phyloP scores from a whole-genome alignment of 2,113 vertebrate genomes.

The Zapornia atra region DNA sequence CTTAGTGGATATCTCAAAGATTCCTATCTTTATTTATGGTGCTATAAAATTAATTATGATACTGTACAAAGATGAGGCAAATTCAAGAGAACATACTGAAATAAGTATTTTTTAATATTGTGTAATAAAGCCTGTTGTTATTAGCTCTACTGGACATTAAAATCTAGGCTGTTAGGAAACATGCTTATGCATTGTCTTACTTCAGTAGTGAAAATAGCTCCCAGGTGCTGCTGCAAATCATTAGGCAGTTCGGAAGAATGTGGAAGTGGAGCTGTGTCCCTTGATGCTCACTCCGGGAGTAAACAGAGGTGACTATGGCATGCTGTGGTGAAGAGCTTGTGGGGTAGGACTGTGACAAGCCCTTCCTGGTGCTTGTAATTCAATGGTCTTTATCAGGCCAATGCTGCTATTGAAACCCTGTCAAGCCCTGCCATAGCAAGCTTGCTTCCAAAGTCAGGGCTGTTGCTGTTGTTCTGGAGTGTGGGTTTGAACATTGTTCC shows the following conservation, averaged over 20 bases:
- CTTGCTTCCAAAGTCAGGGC: background rate
- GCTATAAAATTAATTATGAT: background rate
- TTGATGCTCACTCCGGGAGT: background rate
- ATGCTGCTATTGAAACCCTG: rapidly evolving
- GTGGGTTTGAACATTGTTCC: background rate
- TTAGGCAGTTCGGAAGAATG: background rate
- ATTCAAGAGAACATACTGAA: background rate
- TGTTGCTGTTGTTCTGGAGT: background rate
- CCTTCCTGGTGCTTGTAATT: background rate
- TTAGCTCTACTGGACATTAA: background rate
- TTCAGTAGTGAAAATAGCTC: background rate
- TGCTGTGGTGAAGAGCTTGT: background rate
- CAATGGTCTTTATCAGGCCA: background rate
- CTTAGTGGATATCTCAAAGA: background rate
- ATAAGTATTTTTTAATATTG: background rate
- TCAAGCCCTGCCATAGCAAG: background rate
- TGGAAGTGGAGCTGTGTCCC: background rate
- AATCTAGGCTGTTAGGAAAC: background rate
- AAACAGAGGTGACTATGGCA: background rate
- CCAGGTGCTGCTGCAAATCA: background rate
- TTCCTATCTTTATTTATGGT: background rate
- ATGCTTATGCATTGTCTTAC: background rate
- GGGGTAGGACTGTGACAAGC: rapidly evolving
- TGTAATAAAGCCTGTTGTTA: background rate
- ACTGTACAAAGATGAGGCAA: background rate